Base-by-base conservation (phyloP, 2,113 vertebrate species). In the Melospiza melodia region DNA sequence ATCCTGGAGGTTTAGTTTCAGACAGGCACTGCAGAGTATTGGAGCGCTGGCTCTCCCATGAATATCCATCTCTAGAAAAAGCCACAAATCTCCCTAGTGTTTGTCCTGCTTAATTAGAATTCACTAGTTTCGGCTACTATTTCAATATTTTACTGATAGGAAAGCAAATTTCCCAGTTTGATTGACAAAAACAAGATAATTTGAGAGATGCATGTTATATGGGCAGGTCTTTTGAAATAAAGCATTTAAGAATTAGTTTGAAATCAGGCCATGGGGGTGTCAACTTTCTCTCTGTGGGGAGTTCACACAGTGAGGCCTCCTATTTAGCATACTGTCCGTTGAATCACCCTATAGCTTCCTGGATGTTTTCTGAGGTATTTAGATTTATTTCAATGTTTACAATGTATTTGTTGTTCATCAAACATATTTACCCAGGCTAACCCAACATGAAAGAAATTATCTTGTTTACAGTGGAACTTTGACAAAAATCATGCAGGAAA, bases 391-490 rank as follows among this genome's bases (percentile, higher is more conserved):
- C 90, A 90, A 39, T 98, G 90, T 98, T 98, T 97, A 89, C 97
- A 96, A 76, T 95, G 90, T 89, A 95, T 97, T 97, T 97, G 97
- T 97, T 98, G 97, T 97, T 98, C 97, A 97, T 98, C 97, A 98
- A 98, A 97, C 94, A 96, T 97, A 97, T 98, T 98, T 98, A 97
- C 97, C 93, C 95, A 98, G 97, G 96, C 97, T 98, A 98, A 98
- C 97, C 96, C 96, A 97, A 98, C 96, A 97, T 57, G 96, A 97
- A 97, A 97, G 90, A 97, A 98, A 98, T 98, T 95, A 97, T 95
- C 96, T 97, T 98, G 97, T 98, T 98, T 98, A 97, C 97, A 97
- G 95, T 98, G 97, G 98, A 97, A 96, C 90, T 93, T 91, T 97
- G 97, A 98, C 96, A 98, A 97, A 98, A 98, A 97, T 97, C 58